phyloP scores from a whole-genome alignment of 2,888 invertebrate genomes.

The Polietes domitor region DNA sequence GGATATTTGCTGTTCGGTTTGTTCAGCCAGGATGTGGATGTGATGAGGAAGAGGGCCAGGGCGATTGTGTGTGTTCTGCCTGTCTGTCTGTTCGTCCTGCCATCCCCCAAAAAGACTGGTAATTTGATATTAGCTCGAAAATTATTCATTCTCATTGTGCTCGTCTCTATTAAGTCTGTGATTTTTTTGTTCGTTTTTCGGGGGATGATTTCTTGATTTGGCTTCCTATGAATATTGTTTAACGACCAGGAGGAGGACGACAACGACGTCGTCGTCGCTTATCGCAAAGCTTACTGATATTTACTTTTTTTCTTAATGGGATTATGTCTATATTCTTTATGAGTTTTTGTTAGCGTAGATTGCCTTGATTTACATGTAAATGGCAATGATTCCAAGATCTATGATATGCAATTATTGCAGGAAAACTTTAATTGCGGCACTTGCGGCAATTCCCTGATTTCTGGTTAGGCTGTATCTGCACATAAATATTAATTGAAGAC shows the following conservation, averaged over 20 bases:
- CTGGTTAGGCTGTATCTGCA: not conserved
- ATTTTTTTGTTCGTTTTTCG: constrained; percentile 44
- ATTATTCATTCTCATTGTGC: constrained; percentile 50
- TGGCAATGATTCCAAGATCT: constrained; percentile 6
- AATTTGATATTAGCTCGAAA: constrained; percentile 61
- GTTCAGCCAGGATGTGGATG: not conserved
- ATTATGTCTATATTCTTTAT: constrained; percentile 42
- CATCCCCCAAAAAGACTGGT: constrained; percentile 27
- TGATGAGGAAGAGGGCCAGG: constrained; percentile 12
- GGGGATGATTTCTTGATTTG: constrained; percentile 47
- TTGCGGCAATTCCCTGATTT: constrained; percentile 8
- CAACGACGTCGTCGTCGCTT: constrained; percentile 35
- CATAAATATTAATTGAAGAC: constrained; percentile 2
- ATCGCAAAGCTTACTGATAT: constrained; percentile 60
- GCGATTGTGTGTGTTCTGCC: constrained; percentile 12
- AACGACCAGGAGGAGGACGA: constrained; percentile 40
- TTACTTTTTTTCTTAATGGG: constrained; percentile 49
- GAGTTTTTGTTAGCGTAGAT: constrained; percentile 15
- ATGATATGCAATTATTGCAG: not conserved
- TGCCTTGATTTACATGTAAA: constrained; percentile 31
- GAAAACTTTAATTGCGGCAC: not conserved
- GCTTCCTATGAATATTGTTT: constrained; percentile 47
- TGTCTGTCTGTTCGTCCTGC: not conserved
- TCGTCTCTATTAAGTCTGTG: constrained; percentile 28
- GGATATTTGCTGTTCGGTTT: constrained; percentile 7